phyloP scores from a whole-genome alignment of 2,113 vertebrate genomes.

The Pygoscelis adeliae region DNA sequence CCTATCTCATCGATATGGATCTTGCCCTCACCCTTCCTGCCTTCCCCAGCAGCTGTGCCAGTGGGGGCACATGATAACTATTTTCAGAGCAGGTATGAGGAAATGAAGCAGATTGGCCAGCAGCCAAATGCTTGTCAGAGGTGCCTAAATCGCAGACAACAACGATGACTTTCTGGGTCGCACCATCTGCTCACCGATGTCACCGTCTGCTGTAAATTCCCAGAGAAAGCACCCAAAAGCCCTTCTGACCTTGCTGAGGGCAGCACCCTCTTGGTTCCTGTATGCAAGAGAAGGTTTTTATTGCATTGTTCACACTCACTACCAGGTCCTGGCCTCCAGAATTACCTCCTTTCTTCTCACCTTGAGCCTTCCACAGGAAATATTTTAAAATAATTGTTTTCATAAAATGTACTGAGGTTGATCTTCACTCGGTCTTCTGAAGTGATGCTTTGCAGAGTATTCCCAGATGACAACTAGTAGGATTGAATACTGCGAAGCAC shows the following conservation, averaged over 20 bases:
- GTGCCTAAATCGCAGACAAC: not conserved
- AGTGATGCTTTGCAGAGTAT: not conserved
- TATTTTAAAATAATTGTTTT: not conserved
- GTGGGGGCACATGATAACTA: not conserved
- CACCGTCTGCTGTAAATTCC: not conserved
- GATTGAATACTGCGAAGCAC: not conserved
- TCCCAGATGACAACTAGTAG: not conserved
- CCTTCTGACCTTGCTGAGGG: not conserved
- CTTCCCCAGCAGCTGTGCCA: not conserved
- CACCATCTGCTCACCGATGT: not conserved
- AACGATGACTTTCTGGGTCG: not conserved
- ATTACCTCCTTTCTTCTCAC: not conserved
- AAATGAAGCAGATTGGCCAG: not conserved
- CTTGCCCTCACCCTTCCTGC: not conserved
- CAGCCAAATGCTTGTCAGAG: not conserved
- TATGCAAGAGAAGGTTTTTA: not conserved
- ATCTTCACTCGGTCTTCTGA: not conserved
- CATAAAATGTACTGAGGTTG: not conserved
- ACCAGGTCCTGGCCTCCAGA: not conserved
- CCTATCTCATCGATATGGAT: rapidly evolving
- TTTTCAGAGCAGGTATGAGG: not conserved
- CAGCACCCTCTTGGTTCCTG: not conserved
- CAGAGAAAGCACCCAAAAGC: not conserved
- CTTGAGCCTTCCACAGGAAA: not conserved
- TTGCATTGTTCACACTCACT: not conserved